phyloP scores from a whole-genome alignment of 2,797 vertebrate species.

The Sylvilagus floridanus region DNA sequence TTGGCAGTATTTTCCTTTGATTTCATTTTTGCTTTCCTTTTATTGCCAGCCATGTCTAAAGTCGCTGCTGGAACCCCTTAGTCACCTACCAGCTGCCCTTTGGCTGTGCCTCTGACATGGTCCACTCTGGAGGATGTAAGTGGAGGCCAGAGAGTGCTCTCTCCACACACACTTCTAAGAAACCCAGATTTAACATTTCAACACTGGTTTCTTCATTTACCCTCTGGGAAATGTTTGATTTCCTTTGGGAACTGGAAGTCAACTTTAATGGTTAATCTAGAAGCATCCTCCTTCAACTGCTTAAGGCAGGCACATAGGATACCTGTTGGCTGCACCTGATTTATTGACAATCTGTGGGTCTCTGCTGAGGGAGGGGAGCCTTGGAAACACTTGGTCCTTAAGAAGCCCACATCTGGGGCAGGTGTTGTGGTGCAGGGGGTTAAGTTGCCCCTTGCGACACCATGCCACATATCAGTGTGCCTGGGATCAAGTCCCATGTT shows the following conservation, averaged over 20 bases:
- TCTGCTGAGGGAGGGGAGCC: not conserved
- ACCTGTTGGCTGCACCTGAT: not conserved
- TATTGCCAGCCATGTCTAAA: constrained; percentile 31
- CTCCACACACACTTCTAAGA: not conserved
- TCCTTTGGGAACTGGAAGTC: constrained; percentile 19
- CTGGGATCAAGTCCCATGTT: too few relatives aligned
- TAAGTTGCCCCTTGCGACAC: too few relatives aligned
- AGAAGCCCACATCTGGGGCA: not conserved
- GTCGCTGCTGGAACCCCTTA: not conserved
- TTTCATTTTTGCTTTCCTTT: constrained; percentile 63
- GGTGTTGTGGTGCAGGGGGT: too few relatives aligned
- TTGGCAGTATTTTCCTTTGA: constrained; percentile 71
- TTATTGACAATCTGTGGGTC: not conserved
- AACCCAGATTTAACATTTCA: not conserved
- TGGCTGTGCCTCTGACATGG: accelerated
- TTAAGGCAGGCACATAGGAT: not conserved
- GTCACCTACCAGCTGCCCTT: not conserved
- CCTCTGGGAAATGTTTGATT: not conserved
- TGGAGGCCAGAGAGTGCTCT: not conserved
- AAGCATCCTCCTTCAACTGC: not conserved
- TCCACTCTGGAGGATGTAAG: not conserved
- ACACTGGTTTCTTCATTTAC: not conserved
- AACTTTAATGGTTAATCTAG: constrained; percentile 40
- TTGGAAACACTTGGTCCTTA: not conserved
- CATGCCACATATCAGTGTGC: too few relatives aligned